phyloP scores from a whole-genome alignment of 2,888 invertebrate species.

The Spodoptera exigua region DNA sequence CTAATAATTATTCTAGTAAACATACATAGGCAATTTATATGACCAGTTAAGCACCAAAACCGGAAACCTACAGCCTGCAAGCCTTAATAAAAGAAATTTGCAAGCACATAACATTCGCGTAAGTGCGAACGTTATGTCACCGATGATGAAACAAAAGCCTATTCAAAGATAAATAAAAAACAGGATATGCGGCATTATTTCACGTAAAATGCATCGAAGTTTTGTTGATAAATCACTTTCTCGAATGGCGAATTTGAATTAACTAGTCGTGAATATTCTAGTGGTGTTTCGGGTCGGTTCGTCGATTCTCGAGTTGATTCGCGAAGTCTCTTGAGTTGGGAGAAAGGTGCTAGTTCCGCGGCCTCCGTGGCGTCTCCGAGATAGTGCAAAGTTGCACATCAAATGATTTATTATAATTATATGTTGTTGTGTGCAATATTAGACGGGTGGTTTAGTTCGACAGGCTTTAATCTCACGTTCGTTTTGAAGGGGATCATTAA shows the following conservation, averaged over 20 bases:
- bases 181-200: constrained; percentile 58
- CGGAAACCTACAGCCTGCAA: constrained; percentile 24
- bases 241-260: constrained; percentile 76
- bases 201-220: constrained; percentile 51
- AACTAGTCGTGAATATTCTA: constrained; percentile 72
- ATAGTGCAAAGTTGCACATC: constrained; percentile 17
- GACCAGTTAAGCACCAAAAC: constrained; percentile 8
- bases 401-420: constrained; percentile 36
- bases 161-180: constrained; percentile 58
- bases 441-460: constrained; percentile 6
- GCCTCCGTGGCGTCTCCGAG: constrained; percentile 6
- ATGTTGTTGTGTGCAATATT: constrained; percentile 2
- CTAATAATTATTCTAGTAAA: too few relatives aligned
- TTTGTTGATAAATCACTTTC: constrained; percentile 74
- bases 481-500: constrained; percentile 18
- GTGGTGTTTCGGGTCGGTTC: constrained; percentile 60
- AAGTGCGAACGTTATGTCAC: constrained; percentile 50
- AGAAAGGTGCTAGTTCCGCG: constrained; percentile 46
- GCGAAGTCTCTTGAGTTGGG: constrained; percentile 55
- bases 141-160: constrained; percentile 55
- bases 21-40: too few relatives aligned
- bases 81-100: constrained; percentile 45
- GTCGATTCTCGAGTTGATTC: constrained; percentile 58
- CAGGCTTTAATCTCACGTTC: background rate
- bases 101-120: constrained; percentile 33